Percentiles rank a stretch among this genome's conserved stretches.
phyloP scores from a whole-genome alignment of 1,140 invertebrate species.

The Mylabris phalerata region DNA sequence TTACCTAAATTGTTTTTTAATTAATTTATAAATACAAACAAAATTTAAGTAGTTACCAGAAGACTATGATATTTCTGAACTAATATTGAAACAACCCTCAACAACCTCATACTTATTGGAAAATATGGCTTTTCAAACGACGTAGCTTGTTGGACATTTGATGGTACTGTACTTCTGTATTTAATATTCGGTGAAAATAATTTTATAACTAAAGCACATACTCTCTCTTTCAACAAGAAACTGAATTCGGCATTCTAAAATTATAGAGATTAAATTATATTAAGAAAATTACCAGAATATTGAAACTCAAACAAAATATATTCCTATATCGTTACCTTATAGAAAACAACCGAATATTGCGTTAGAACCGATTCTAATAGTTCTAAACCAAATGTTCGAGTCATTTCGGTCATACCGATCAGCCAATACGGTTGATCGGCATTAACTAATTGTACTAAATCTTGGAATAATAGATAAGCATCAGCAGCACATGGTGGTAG shows the following conservation, averaged over 20 bases:
- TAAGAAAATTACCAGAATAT: no score
- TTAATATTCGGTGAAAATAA: slow-evolving; percentile 96
- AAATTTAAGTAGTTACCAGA: slow-evolving; percentile 54
- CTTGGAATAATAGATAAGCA: slow-evolving; percentile 93
- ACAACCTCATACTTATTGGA: slow-evolving; percentile 90
- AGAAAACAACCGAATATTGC: slow-evolving; percentile 87
- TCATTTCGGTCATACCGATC: slow-evolving; percentile 93
- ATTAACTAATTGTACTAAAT: slow-evolving; percentile 93
- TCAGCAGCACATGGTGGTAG: slow-evolving; percentile 85
- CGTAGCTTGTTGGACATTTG: slow-evolving; percentile 50
- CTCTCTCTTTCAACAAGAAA: slow-evolving; percentile 90
- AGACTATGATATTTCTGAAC: slow-evolving; percentile 91
- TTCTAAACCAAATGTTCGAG: slow-evolving; percentile 92
- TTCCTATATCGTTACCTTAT: slow-evolving; percentile 58
- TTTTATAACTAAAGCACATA: slow-evolving; percentile 96
- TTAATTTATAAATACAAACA: no score
- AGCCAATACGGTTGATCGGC: slow-evolving; percentile 94
- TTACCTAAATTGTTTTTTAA: slow-evolving; percentile 56
- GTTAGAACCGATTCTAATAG: slow-evolving; percentile 88
- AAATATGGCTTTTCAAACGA: slow-evolving; percentile 89
- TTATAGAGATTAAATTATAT: no score
- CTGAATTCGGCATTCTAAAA: slow-evolving; percentile 88
- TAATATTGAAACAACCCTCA: slow-evolving; percentile 87
- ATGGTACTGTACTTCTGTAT: slow-evolving; percentile 60
- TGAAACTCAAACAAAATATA: slow-evolving; percentile 22